Percentiles rank a stretch among this genome's conserved stretches.
These are phyloP conservation scores for Hirtodrosophila alboralis DNA, from an alignment of 2,888 invertebrate species.

Conservation along the genomic window DNA sequence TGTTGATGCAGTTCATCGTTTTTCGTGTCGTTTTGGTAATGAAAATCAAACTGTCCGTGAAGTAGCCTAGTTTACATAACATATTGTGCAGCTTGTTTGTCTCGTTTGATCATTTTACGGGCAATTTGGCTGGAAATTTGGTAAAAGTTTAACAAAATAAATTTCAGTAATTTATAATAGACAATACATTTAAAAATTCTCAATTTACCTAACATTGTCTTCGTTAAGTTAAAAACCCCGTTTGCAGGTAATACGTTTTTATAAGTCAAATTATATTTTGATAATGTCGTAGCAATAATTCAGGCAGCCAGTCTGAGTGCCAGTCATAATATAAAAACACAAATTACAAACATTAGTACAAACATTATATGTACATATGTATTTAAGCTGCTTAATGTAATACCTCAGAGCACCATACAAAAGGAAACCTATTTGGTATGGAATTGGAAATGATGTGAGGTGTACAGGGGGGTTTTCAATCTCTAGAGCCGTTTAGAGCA, in stretches of 20 bases:
- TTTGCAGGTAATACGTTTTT: background rate
- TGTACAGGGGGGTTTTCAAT: background rate
- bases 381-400: constrained; percentile 48
- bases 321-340: constrained; percentile 1
- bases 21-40: constrained; percentile 45
- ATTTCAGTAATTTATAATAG: too few relatives aligned
- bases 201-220: background rate
- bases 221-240: background rate
- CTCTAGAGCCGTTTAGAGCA: background rate
- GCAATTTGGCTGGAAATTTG: background rate
- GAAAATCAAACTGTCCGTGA: constrained; percentile 53
- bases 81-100: constrained; percentile 2
- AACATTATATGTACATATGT: too few relatives aligned
- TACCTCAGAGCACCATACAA: constrained; percentile 22
- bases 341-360: too few relatives aligned
- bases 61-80: constrained; percentile 15
- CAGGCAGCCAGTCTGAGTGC: constrained; percentile 9
- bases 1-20: constrained; percentile 39
- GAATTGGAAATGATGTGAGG: background rate
- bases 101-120: constrained; percentile 5
- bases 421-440: constrained; percentile 8
- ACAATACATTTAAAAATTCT: too few relatives aligned
- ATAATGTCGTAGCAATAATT: constrained; percentile 25
- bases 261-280: constrained; percentile 14
- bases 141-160: too few relatives aligned